phyloP scores from a whole-genome alignment of 2,888 invertebrate genomes.

The Drosophila sordidula region DNA sequence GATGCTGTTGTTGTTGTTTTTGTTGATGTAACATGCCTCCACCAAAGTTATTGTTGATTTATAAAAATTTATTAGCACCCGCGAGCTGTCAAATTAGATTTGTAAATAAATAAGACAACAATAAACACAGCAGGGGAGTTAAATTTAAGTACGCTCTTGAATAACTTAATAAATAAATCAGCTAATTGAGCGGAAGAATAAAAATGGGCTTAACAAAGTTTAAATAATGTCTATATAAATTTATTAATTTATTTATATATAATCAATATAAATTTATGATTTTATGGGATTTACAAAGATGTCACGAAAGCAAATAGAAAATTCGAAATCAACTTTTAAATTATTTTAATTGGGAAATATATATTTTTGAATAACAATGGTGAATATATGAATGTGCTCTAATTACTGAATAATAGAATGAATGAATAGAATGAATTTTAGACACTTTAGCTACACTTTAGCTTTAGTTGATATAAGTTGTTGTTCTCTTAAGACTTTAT shows the following conservation, averaged over 20 bases:
- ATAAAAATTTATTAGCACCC: conserved; percentile 49
- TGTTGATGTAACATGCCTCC: conserved; percentile 2
- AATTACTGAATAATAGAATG: too few relatives aligned
- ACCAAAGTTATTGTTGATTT: conserved; percentile 29
- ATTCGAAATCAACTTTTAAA: not conserved
- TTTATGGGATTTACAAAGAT: not conserved
- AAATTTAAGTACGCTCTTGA: not conserved
- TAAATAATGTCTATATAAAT: not conserved
- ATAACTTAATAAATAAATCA: conserved; percentile 4
- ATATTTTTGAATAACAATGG: too few relatives aligned
- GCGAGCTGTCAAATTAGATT: conserved; percentile 38
- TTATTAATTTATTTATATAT: not conserved
- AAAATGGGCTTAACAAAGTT: not conserved
- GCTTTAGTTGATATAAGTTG: not conserved
- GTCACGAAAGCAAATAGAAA: not conserved
- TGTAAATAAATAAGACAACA: conserved; percentile 45
- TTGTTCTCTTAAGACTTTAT: not conserved
- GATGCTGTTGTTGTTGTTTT: conserved; percentile 24
- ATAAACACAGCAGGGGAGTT: not conserved
- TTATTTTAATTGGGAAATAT: not conserved
- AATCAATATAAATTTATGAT: not conserved
- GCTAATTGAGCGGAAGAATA: not conserved
- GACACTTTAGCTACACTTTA: too few relatives aligned
- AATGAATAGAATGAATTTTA: too few relatives aligned
- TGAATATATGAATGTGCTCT: too few relatives aligned